Conservation (phyloP, 2,113 vertebrate genomes). For the Mus musculus region GRCm39 chr5:45262501-45263000, state of each 20-base stretch:
- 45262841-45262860: neutral
- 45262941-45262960: neutral
- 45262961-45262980: neutral
- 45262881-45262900: slow-evolving; percentile 27
- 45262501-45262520: slow-evolving; percentile 40
- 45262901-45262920: neutral
- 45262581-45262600: slow-evolving; percentile 56
- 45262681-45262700: neutral
- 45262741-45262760: neutral
- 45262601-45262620: slow-evolving; percentile 60
- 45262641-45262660: neutral
- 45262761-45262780: slow-evolving; percentile 33
- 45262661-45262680: neutral
- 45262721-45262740: slow-evolving; percentile 34
- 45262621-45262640: neutral
- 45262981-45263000: neutral
- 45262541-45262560: slow-evolving; percentile 70
- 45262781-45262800: slow-evolving; percentile 47
- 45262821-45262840: neutral
- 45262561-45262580: slow-evolving; percentile 67
- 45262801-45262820: slow-evolving; percentile 9
- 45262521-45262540: slow-evolving; percentile 59
- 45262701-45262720: neutral
- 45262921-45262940: neutral
- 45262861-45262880: neutral